Conservation (phyloP, 2,797 vertebrate genomes). For the Chaetodon trifasciatus region DNA sequence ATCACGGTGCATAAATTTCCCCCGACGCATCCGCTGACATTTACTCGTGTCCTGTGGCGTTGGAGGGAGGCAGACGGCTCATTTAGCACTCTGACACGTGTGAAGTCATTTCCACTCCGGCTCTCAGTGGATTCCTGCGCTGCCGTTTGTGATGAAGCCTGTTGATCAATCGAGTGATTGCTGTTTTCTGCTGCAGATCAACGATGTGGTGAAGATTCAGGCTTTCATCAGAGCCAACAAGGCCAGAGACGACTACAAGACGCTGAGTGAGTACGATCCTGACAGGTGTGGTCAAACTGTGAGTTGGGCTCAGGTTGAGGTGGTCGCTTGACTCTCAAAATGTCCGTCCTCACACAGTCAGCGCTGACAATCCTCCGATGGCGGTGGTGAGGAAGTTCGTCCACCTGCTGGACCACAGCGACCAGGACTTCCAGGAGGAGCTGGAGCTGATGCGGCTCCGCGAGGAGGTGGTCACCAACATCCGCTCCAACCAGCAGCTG, state of each 20-base stretch:
- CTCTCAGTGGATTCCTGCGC: slow-evolving; percentile 26
- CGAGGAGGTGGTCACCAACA: slow-evolving; percentile 96
- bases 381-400: slow-evolving; percentile 97
- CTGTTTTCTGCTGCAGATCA: slow-evolving; percentile 85
- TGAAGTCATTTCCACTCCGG: slow-evolving; percentile 25
- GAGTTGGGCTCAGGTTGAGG: neutral
- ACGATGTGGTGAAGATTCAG: slow-evolving; percentile 96
- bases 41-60: slow-evolving; percentile 25
- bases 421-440: slow-evolving; percentile 99
- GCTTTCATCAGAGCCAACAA: slow-evolving; percentile 99
- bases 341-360: slow-evolving; percentile 83
- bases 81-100: slow-evolving; percentile 46
- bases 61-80: slow-evolving; percentile 26
- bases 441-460: slow-evolving; percentile 95
- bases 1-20: slow-evolving; percentile 27
- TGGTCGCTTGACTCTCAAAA: neutral
- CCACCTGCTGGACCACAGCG: slow-evolving; percentile 96
- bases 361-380: slow-evolving; percentile 95
- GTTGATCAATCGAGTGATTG: slow-evolving; percentile 46
- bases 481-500: slow-evolving; percentile 97
- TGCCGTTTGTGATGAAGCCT: slow-evolving; percentile 27
- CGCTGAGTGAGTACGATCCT: slow-evolving; percentile 90
- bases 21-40: slow-evolving; percentile 35
- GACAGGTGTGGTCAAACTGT: neutral
- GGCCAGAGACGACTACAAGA: slow-evolving; percentile 98